A percentile compares a stretch with the other conserved stretches of the same genome.
phyloP scores from a whole-genome alignment of 2,113 vertebrate genomes.

The Ovis aries region ARS-UI_Ramb_v3.0 NC_056055.1:242129501-242130000 shows the following conservation, averaged over 20 bases:
- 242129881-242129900: not conserved
- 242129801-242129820: not conserved
- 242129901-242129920: not conserved
- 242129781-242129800: not conserved
- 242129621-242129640: not conserved
- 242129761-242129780: not conserved
- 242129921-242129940: not conserved
- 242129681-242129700: not conserved
- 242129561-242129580: not conserved
- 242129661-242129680: not conserved
- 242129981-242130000: not conserved
- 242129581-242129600: not conserved
- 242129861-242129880: not conserved
- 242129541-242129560: not conserved
- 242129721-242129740: not conserved
- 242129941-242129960: not conserved
- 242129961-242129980: not conserved
- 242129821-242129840: not conserved
- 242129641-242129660: not conserved
- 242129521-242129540: not conserved
- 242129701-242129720: not conserved
- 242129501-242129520: not conserved
- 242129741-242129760: not conserved
- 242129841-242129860: not conserved
- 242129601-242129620: not conserved